Evolutionary conservation across 2,797 vertebrate species (phyloP).

Genomic region (Oreochromis grahami): DNA sequence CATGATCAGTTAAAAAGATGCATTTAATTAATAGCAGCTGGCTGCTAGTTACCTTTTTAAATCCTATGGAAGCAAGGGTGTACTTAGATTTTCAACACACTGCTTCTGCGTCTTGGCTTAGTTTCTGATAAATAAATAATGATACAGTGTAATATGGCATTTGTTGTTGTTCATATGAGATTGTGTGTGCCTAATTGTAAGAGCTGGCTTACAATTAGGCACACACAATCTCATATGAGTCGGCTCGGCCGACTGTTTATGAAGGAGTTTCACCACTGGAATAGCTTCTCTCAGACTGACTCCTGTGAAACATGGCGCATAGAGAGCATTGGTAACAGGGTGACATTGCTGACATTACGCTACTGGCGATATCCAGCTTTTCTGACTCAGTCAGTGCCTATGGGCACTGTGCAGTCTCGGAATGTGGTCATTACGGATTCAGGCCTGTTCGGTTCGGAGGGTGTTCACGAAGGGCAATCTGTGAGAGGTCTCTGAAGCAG

Average conservation of each 20-base stretch:
- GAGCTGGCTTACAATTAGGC: no score
- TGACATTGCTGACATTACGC: neutral
- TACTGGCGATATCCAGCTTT: accelerated
- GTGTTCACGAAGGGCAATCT: accelerated
- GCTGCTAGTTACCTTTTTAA: neutral
- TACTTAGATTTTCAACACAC: neutral
- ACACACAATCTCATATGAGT: no score
- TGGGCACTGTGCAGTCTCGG: neutral
- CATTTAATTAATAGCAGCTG: neutral
- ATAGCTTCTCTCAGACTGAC: neutral
- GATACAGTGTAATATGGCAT: neutral
- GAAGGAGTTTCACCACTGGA: neutral
- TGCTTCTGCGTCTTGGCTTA: neutral
- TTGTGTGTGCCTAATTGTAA: neutral
- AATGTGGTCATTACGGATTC: accelerated
- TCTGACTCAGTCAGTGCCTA: neutral
- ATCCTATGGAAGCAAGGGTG: neutral
- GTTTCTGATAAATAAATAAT: neutral
- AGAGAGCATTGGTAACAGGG: accelerated
- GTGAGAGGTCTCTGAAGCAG: neutral
- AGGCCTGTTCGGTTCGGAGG: neutral
- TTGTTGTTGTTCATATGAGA: neutral
- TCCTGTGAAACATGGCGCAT: neutral
- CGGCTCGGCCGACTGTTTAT: accelerated
- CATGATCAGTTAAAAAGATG: neutral